phyloP scores from a whole-genome alignment of 1,140 invertebrate species.

The Colletes latitarsis region DNA sequence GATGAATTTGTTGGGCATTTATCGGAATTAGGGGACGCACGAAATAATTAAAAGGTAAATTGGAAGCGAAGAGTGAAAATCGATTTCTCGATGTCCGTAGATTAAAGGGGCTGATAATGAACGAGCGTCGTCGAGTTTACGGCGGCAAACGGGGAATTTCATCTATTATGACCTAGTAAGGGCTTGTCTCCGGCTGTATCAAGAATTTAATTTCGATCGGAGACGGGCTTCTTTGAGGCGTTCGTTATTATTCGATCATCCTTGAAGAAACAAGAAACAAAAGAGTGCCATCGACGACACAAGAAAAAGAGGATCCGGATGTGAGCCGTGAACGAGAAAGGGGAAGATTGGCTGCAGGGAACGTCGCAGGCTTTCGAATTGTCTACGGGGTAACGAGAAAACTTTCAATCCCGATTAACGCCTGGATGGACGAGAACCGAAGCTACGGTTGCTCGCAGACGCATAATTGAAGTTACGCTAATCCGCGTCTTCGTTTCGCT shows the following conservation, averaged over 20 bases:
- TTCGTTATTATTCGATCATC: neutral
- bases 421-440: neutral
- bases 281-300: no score
- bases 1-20: no score
- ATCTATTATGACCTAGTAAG: neutral
- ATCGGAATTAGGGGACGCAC: no score
- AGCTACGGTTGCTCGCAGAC: neutral
- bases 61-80: no score
- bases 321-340: conserved; percentile 1
- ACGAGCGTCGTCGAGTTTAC: conserved; percentile 16
- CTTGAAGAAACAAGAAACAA: neutral
- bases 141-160: conserved; percentile 12
- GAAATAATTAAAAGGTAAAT: no score
- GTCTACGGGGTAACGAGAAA: conserved; percentile 50
- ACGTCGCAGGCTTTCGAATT: neutral
- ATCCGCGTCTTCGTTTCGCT: neutral
- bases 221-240: no score
- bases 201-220: conserved; percentile 8
- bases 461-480: conserved; percentile 27
- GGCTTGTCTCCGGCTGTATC: neutral
- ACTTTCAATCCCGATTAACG: conserved; percentile 54
- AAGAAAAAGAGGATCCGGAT: neutral
- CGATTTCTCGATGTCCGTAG: no score
- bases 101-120: conserved; percentile 25
- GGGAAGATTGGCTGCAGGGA: neutral